Evolutionary conservation across 2,113 vertebrate genomes (phyloP).

Genomic region (Hystrix cristata): DNA sequence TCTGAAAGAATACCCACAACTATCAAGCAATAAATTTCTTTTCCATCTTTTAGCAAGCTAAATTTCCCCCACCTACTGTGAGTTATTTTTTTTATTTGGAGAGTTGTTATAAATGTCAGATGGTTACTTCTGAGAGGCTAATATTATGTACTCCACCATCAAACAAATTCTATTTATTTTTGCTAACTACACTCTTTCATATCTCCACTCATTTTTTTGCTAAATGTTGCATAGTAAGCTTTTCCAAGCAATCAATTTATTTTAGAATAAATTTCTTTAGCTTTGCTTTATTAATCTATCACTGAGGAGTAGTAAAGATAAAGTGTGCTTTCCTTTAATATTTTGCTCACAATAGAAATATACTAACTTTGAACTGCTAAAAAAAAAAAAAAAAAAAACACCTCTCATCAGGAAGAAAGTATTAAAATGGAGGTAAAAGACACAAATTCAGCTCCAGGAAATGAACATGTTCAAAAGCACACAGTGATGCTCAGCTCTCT

Average conservation of each 20-base stretch:
- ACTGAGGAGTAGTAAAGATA: neutral
- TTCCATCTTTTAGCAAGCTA: neutral
- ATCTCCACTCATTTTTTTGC: conserved; percentile 21
- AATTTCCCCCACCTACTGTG: neutral
- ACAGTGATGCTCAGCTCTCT: neutral
- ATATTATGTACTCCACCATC: neutral
- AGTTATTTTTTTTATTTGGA: conserved; percentile 27
- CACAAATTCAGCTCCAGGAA: neutral
- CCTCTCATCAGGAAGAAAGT: neutral
- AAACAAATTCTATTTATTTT: conserved; percentile 33
- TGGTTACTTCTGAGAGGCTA: neutral
- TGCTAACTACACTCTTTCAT: neutral
- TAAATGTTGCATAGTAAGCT: neutral
- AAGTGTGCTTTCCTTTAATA: conserved; percentile 2
- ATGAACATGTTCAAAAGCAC: neutral
- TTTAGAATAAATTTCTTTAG: conserved; percentile 8
- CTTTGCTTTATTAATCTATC: conserved; percentile 11
- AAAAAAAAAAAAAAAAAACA: neutral
- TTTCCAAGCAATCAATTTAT: neutral
- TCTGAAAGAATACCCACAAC: neutral
- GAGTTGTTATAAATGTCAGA: conserved; percentile 41
- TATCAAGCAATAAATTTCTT: neutral
- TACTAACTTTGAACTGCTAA: neutral
- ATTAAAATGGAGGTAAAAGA: neutral
- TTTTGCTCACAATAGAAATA: conserved; percentile 40